A percentile compares a stretch with the other conserved stretches of the same genome.
Conservation (phyloP, 2,888 invertebrate species). For the Atrina japonica region DNA sequence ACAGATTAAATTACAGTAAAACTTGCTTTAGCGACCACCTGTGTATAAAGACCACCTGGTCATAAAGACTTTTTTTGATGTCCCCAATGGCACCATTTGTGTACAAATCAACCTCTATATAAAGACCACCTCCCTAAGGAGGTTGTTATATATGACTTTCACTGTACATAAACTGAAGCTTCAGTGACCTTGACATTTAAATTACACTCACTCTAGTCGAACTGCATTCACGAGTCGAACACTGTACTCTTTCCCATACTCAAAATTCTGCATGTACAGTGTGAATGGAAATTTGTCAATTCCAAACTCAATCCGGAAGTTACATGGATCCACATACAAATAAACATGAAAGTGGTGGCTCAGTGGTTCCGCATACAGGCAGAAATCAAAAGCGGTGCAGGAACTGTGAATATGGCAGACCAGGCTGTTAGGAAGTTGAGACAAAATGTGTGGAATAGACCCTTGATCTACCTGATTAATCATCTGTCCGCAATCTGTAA, state of each 20-base stretch:
- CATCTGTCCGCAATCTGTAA: too few species aligned
- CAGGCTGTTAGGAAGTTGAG: neutral
- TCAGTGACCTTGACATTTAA: neutral
- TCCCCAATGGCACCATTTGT: too few species aligned
- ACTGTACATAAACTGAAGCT: too few species aligned
- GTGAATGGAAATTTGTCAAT: slow-evolving; percentile 57
- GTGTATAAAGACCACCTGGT: too few species aligned
- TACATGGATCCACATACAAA: slow-evolving; percentile 57
- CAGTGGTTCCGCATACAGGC: slow-evolving; percentile 48
- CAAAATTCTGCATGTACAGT: slow-evolving; percentile 51
- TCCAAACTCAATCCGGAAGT: slow-evolving; percentile 50
- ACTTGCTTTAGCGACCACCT: too few species aligned
- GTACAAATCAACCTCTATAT: too few species aligned
- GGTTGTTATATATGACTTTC: too few species aligned
- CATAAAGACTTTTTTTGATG: too few species aligned
- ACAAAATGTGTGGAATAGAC: neutral
- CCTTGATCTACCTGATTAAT: neutral
- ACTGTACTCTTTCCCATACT: slow-evolving; percentile 51
- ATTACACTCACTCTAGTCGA: slow-evolving; percentile 12
- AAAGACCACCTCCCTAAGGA: too few species aligned
- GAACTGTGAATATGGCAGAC: slow-evolving; percentile 54
- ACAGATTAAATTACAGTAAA: too few species aligned
- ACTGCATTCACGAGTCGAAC: slow-evolving; percentile 26
- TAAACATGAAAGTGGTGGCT: slow-evolving; percentile 52
- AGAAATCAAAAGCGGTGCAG: slow-evolving; percentile 64